phyloP scores from a whole-genome alignment of 2,113 vertebrate genomes.

The Neopipo cinnamomea region DNA sequence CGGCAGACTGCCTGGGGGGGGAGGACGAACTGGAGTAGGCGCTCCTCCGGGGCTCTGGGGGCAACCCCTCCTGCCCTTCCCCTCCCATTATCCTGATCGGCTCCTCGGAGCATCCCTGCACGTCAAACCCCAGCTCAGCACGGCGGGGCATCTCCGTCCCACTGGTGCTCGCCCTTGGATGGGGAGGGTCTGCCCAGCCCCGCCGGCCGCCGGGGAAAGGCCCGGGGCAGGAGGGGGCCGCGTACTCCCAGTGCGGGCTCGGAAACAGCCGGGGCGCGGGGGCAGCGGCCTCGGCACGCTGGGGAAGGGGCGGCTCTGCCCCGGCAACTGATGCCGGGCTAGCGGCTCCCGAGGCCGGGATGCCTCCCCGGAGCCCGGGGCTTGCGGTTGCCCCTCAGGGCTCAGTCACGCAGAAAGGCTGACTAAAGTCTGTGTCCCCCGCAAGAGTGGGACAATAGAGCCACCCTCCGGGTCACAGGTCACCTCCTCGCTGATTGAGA shows the following conservation, averaged over 20 bases:
- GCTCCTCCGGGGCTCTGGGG: not conserved
- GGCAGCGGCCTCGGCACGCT: not conserved
- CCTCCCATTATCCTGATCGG: not conserved
- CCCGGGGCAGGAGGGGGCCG: no score
- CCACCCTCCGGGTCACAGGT: constrained; percentile 80
- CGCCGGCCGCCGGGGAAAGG: not conserved
- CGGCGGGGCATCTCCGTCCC: not conserved
- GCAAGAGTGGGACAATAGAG: constrained; percentile 78
- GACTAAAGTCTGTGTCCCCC: constrained; percentile 75
- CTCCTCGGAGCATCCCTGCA: not conserved
- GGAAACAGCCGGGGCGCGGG: not conserved
- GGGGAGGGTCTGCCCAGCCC: not conserved
- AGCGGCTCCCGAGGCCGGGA: not conserved
- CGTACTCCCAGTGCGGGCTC: not conserved
- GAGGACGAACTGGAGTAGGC: rapidly evolving
- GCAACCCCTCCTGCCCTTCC: not conserved
- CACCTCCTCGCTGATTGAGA: constrained; percentile 80
- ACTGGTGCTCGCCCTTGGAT: rapidly evolving
- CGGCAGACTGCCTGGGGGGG: not conserved
- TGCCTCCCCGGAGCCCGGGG: constrained; percentile 23
- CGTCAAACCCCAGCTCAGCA: not conserved
- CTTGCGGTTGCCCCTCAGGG: constrained; percentile 72
- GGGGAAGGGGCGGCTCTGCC: not conserved
- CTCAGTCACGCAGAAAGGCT: constrained; percentile 79
- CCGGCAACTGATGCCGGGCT: not conserved